Percentiles rank a stretch among this genome's conserved stretches.
Evolutionary conservation across 2,888 invertebrate genomes (phyloP).

Genomic region (Hirtodrosophila trivittata): DNA sequence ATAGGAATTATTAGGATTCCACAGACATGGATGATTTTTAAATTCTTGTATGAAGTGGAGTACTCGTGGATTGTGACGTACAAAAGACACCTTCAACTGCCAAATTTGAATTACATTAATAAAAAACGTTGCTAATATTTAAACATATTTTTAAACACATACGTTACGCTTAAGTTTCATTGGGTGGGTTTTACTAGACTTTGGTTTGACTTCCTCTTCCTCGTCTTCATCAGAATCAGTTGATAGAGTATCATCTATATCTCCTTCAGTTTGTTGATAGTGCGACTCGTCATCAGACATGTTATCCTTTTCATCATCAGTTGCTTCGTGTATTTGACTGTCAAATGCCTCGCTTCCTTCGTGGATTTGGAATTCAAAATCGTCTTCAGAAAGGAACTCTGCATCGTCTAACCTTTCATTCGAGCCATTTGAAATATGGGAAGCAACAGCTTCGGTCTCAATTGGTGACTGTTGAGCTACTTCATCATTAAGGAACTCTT

Average conservation of each 20-base stretch:
- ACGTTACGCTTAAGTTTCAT: conserved; percentile 31
- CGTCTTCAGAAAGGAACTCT: neutral
- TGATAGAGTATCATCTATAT: neutral
- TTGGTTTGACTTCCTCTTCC: neutral
- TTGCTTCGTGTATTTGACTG: too few species aligned
- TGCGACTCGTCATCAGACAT: too few species aligned
- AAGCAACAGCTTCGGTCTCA: neutral
- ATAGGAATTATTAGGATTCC: conserved; percentile 26
- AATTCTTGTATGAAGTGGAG: conserved; percentile 36
- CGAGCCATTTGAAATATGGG: neutral
- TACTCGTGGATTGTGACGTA: conserved; percentile 34
- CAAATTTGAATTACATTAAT: conserved; percentile 10
- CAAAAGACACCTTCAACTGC: conserved; percentile 38
- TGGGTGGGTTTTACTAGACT: conserved; percentile 11
- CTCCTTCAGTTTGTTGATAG: too few species aligned
- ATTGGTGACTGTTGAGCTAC: conserved; percentile 1
- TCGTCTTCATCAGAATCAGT: conserved; percentile 20
- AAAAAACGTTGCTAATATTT: too few species aligned
- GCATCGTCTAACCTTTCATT: neutral
- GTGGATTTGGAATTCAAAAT: too few species aligned
- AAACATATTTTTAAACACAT: too few species aligned
- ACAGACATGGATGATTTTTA: conserved; percentile 42
- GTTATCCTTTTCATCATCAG: too few species aligned
- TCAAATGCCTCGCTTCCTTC: too few species aligned
- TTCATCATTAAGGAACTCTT: too few species aligned